phyloP scores from a whole-genome alignment of 2,888 invertebrate species.

The Leptopilina myrica region DNA sequence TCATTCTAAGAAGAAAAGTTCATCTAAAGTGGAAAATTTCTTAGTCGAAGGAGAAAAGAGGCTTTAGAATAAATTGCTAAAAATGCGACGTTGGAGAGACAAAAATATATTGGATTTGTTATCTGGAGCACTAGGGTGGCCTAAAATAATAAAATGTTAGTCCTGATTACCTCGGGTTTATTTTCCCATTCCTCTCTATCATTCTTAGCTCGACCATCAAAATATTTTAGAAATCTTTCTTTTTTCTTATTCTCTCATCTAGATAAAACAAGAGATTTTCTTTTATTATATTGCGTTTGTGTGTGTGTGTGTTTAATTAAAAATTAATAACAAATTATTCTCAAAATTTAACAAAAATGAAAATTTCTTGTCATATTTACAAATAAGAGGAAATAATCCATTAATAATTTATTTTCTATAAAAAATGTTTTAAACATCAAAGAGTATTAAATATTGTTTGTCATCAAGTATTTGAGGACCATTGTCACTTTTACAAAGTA shows the following conservation, averaged over 20 bases:
- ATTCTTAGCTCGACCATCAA: not conserved
- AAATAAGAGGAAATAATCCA: too few relatives aligned
- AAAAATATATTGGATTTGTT: not conserved
- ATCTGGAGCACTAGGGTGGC: conserved; percentile 2
- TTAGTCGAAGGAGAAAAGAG: not conserved
- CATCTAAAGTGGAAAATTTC: conserved; percentile 6
- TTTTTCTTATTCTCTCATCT: not conserved
- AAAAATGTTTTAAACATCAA: too few relatives aligned
- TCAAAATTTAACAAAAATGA: too few relatives aligned
- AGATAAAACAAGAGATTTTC: not conserved
- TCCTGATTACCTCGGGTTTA: not conserved
- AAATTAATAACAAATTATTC: too few relatives aligned
- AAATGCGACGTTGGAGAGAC: conserved; percentile 6
- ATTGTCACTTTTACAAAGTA: too few relatives aligned
- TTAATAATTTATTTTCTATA: too few relatives aligned
- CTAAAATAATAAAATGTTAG: conserved; percentile 21
- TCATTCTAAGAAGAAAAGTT: not conserved
- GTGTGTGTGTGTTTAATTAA: too few relatives aligned
- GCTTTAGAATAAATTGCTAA: conserved; percentile 11
- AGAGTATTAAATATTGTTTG: too few relatives aligned
- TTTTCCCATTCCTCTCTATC: not conserved
- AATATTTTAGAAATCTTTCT: not conserved
- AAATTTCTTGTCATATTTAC: too few relatives aligned
- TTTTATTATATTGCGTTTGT: not conserved
- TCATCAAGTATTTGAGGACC: too few relatives aligned